Conservation (phyloP, 2,888 invertebrate genomes). For the Diarsia rubi region DNA sequence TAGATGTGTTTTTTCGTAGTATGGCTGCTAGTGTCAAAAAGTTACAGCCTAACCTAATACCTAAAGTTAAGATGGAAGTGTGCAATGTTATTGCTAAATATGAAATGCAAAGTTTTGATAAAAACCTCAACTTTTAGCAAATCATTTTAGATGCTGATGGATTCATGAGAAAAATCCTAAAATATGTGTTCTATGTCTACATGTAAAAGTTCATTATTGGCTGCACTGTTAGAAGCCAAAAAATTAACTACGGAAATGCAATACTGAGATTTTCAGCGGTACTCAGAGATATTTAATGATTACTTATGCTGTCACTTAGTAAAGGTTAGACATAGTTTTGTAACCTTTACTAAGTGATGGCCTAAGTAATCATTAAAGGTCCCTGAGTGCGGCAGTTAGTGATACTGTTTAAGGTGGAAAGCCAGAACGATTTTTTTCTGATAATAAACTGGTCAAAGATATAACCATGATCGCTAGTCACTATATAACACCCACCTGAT, state of each 20-base stretch:
- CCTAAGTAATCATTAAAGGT: too few species aligned
- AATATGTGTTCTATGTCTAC: conserved; percentile 19
- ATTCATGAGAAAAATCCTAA: conserved; percentile 15
- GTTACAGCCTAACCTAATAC: conserved; percentile 87
- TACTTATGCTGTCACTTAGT: too few species aligned
- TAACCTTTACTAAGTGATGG: too few species aligned
- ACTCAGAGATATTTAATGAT: too few species aligned
- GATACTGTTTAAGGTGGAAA: conserved; percentile 8
- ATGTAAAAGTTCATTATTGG: conserved; percentile 12
- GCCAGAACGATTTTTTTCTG: conserved; percentile 13
- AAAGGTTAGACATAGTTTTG: too few species aligned
- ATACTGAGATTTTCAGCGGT: conserved; percentile 48
- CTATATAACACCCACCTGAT: conserved; percentile 37
- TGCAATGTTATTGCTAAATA: conserved; percentile 89
- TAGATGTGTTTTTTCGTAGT: conserved; percentile 88
- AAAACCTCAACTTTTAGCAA: conserved; percentile 67
- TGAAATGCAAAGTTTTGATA: conserved; percentile 89
- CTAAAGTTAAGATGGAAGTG: conserved; percentile 89
- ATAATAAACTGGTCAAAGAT: conserved; percentile 15
- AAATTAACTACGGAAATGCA: conserved; percentile 29
- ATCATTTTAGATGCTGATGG: background rate
- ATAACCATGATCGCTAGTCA: conserved; percentile 40
- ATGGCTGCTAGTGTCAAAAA: conserved; percentile 89
- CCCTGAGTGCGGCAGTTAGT: too few species aligned
- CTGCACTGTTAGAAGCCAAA: conserved; percentile 10